A percentile compares a stretch with the other conserved stretches of the same genome.
phyloP scores from a whole-genome alignment of 2,888 invertebrate species.

The Pheosia tremula region DNA sequence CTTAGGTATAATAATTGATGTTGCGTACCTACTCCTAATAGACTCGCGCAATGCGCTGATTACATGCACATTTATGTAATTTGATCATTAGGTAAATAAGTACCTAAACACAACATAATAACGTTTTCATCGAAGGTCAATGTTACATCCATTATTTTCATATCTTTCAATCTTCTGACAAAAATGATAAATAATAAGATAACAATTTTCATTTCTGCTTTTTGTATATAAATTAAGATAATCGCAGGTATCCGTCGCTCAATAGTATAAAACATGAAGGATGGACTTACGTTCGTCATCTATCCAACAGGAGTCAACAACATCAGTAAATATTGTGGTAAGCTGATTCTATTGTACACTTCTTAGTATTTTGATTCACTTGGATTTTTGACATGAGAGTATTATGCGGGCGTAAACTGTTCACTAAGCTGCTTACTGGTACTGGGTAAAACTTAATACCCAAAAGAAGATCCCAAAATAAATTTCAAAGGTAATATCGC shows the following conservation, averaged over 20 bases:
- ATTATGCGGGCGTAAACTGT: too few relatives aligned
- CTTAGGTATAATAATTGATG: too few relatives aligned
- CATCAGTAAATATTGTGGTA: not conserved
- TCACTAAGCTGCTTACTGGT: too few relatives aligned
- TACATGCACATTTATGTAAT: not conserved
- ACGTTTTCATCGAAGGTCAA: slow-evolving; percentile 4
- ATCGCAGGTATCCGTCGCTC: slow-evolving; percentile 50
- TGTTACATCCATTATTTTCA: not conserved
- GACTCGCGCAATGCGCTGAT: not conserved
- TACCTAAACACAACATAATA: not conserved
- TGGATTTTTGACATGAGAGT: not conserved
- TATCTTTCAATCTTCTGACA: slow-evolving; percentile 2
- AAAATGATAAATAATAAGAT: slow-evolving; percentile 8
- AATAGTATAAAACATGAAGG: slow-evolving; percentile 6
- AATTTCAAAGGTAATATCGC: too few relatives aligned
- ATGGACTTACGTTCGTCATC: slow-evolving; percentile 1
- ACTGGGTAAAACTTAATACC: too few relatives aligned
- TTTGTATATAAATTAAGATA: slow-evolving; percentile 45
- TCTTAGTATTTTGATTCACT: not conserved
- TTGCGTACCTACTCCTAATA: too few relatives aligned
- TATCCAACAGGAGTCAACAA: not conserved
- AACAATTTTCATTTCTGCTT: slow-evolving; percentile 42
- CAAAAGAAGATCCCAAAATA: too few relatives aligned
- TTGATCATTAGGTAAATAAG: not conserved
- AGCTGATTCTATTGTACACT: not conserved